phyloP scores from a whole-genome alignment of 2,797 vertebrate species.

The Novumbra hubbsi region DNA sequence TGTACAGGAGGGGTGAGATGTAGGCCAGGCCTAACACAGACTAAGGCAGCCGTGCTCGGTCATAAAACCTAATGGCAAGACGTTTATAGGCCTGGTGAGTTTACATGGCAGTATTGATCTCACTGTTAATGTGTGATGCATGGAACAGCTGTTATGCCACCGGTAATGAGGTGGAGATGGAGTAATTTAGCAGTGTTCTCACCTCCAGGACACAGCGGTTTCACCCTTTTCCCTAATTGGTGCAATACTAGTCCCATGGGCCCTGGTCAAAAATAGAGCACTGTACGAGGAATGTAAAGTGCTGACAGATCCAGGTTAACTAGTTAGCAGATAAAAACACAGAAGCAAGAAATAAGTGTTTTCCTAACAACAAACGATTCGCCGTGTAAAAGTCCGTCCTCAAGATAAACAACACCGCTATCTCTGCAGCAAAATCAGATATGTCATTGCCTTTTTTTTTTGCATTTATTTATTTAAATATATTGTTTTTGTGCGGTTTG shows the following conservation, averaged over 20 bases:
- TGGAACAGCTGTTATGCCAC: conserved; percentile 28
- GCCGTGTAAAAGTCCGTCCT: not conserved
- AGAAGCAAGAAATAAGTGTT: conserved; percentile 12
- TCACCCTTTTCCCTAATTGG: not conserved
- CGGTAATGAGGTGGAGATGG: conserved; percentile 37
- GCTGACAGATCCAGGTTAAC: conserved; percentile 13
- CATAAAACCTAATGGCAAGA: conserved; percentile 43
- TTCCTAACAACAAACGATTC: too few species aligned
- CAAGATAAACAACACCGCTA: conserved; percentile 31
- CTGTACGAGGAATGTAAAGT: not conserved
- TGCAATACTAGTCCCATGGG: not conserved
- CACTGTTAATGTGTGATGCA: conserved; percentile 48
- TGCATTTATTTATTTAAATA: too few species aligned
- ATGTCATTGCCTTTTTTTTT: too few species aligned
- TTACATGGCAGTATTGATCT: conserved; percentile 54
- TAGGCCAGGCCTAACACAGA: conserved; percentile 49
- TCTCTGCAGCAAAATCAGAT: conserved; percentile 15
- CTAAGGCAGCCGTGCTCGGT: conserved; percentile 24
- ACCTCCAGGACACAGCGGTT: not conserved
- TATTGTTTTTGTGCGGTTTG: not conserved
- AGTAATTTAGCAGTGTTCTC: conserved; percentile 27
- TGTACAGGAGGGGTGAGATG: conserved; percentile 48
- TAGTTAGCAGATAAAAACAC: conserved; percentile 24
- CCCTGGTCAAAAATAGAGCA: not conserved
- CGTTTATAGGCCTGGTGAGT: conserved; percentile 39